Conservation (phyloP, 2,888 invertebrate species). For the Dugesia japonica region DNA sequence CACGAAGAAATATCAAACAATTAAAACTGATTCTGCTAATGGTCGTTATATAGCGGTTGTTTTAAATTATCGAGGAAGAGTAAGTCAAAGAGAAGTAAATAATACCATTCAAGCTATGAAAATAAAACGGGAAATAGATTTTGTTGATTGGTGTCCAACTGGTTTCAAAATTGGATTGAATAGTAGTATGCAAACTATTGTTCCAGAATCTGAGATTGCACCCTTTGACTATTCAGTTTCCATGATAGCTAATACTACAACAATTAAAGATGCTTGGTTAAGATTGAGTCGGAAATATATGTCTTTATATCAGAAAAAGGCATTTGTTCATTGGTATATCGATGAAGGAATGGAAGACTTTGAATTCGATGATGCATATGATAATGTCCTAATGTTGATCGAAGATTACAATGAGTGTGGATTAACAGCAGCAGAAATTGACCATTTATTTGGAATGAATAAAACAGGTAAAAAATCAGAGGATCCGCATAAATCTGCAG, state of each 20-base stretch:
- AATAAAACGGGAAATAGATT: background rate
- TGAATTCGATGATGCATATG: constrained; percentile 44
- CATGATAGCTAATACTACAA: constrained; percentile 73
- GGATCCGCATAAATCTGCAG: background rate
- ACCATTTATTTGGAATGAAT: background rate
- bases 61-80: constrained; percentile 36
- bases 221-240: constrained; percentile 60
- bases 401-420: constrained; percentile 26
- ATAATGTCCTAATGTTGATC: constrained; percentile 10
- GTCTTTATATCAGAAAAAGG: constrained; percentile 37
- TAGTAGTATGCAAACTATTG: constrained; percentile 54
- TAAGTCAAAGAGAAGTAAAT: constrained; percentile 37
- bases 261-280: constrained; percentile 35
- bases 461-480: background rate
- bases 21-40: constrained; percentile 53
- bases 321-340: constrained; percentile 38
- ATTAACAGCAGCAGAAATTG: background rate
- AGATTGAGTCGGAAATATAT: constrained; percentile 38
- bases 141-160: constrained; percentile 34
- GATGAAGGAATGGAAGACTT: constrained; percentile 38
- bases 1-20: constrained; percentile 70
- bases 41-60: constrained; percentile 30
- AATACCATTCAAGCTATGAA: constrained; percentile 7
- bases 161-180: constrained; percentile 56
- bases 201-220: constrained; percentile 45